Percentiles rank a stretch among this genome's conserved stretches.
Evolutionary conservation across 2,113 vertebrate genomes (phyloP).

Genomic region (Petaurus breviceps): DNA sequence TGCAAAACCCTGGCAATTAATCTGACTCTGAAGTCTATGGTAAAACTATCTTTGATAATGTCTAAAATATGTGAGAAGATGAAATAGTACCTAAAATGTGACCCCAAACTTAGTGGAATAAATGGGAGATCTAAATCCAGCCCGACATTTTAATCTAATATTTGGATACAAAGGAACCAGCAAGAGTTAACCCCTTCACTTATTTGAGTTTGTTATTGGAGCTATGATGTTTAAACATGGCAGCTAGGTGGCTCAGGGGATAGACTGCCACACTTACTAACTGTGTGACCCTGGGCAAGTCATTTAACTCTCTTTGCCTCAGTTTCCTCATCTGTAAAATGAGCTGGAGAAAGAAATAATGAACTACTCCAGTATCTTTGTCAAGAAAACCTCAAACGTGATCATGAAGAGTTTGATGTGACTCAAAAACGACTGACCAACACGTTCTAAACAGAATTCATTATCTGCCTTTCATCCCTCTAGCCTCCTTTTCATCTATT

Average conservation of each 20-base stretch:
- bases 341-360: neutral
- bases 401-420: neutral
- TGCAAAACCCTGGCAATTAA: neutral
- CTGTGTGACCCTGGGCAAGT: neutral
- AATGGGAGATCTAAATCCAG: neutral
- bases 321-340: neutral
- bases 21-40: conserved; percentile 42
- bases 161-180: neutral
- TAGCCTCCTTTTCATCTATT: neutral
- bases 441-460: neutral
- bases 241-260: too few species aligned
- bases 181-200: neutral
- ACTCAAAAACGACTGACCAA: neutral
- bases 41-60: neutral
- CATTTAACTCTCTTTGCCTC: neutral
- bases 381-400: neutral
- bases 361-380: neutral
- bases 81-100: neutral
- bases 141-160: neutral
- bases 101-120: neutral
- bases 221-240: too few species aligned
- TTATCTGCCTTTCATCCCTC: neutral
- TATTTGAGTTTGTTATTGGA: neutral
- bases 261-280: too few species aligned
- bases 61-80: neutral